These are phyloP conservation scores for Lasioglossum zephyrum DNA, from an alignment of 2,888 invertebrate species.

Conservation along the genomic window DNA sequence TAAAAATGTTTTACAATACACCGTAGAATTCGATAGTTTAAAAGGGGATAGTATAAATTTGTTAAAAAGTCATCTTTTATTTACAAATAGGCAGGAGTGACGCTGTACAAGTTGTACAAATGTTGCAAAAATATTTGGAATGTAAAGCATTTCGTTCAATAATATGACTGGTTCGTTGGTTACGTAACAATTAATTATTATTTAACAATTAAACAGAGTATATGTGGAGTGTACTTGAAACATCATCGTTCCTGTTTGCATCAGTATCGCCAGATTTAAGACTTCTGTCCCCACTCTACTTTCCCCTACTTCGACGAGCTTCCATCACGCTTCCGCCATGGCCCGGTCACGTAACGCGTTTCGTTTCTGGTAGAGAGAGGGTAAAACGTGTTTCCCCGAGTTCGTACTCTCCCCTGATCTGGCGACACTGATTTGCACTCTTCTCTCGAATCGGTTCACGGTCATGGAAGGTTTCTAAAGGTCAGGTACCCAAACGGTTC, in stretches of 20 bases:
- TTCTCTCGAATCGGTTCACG: constrained; percentile 1
- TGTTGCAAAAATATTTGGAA: constrained; percentile 19
- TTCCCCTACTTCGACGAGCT: too few species aligned
- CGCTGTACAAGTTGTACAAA: constrained; percentile 46
- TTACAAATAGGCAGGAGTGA: constrained; percentile 66
- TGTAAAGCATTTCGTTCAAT: constrained; percentile 18
- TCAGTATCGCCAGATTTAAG: too few species aligned
- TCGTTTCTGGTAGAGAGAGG: too few species aligned
- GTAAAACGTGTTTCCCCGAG: too few species aligned
- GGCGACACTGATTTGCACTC: too few species aligned
- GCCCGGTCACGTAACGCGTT: too few species aligned
- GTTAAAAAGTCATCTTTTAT: constrained; percentile 70
- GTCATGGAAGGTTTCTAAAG: constrained; percentile 15
- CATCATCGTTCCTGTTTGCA: background rate
- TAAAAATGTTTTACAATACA: background rate
- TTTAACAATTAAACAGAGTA: constrained; percentile 9
- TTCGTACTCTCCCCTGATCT: too few species aligned
- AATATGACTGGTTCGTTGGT: background rate
- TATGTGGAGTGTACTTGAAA: constrained; percentile 9
- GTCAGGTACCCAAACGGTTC: constrained; percentile 59
- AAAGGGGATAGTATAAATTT: constrained; percentile 23
- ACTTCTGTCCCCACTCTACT: too few species aligned
- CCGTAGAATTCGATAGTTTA: background rate
- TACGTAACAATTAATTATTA: constrained; percentile 16
- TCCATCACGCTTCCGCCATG: too few species aligned